Evolutionary conservation across 2,113 vertebrate genomes (phyloP).

Genomic region (Cochlearius cochlearius): DNA sequence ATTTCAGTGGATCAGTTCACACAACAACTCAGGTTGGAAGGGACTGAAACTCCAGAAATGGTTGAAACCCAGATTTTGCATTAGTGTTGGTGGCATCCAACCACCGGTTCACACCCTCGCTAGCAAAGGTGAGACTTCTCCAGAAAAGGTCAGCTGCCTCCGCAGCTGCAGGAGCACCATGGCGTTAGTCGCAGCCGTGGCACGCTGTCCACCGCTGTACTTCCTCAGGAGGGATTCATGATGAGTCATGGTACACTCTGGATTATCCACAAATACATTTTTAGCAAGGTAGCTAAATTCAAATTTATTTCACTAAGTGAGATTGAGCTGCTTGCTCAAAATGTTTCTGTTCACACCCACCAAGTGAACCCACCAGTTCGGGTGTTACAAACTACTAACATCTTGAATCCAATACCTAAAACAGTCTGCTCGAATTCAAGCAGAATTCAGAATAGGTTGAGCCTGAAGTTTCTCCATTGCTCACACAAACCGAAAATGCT

Average conservation of each 20-base stretch:
- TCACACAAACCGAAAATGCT: not conserved
- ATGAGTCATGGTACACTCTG: not conserved
- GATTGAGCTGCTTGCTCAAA: not conserved
- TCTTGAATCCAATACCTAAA: not conserved
- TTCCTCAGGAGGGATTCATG: not conserved
- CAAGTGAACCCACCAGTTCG: not conserved
- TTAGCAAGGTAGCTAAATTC: not conserved
- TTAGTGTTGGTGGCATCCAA: not conserved
- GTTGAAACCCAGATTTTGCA: not conserved
- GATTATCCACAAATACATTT: not conserved
- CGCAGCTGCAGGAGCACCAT: not conserved
- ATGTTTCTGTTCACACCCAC: not conserved
- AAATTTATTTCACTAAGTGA: not conserved
- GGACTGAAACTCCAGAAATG: not conserved
- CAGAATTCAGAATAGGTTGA: not conserved
- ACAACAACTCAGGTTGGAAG: not conserved
- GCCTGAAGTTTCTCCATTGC: not conserved
- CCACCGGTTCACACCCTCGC: not conserved
- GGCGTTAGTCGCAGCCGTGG: not conserved
- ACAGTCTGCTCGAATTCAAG: not conserved
- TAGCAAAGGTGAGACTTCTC: not conserved
- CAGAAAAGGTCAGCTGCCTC: not conserved
- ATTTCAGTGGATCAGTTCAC: not conserved
- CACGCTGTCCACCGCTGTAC: not conserved
- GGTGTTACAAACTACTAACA: not conserved